Evolutionary conservation across 2,888 invertebrate genomes (phyloP).

Genomic region (Athrips mouffetella): DNA sequence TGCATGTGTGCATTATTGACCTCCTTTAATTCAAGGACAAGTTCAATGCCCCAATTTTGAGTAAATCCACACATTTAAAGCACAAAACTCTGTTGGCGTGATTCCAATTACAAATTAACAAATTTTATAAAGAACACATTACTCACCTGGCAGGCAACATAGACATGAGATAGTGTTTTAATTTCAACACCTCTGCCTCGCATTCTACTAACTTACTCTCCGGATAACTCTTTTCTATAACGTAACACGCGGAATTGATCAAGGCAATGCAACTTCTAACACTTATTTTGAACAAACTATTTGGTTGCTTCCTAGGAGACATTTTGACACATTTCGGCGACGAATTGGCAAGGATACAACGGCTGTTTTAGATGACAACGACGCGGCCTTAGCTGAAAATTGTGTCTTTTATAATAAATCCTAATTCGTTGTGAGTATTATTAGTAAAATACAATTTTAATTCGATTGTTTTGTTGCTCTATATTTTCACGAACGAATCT

Average conservation of each 20-base stretch:
- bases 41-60: too few relatives aligned
- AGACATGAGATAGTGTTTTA: constrained; percentile 57
- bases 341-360: background rate
- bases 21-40: too few relatives aligned
- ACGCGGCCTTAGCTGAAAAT: background rate
- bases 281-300: constrained; percentile 60
- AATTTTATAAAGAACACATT: too few relatives aligned
- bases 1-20: too few relatives aligned
- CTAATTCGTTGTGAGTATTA: constrained; percentile 4
- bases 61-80: too few relatives aligned
- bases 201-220: constrained; percentile 56
- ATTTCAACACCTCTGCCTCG: constrained; percentile 50
- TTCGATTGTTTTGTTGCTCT: constrained; percentile 4
- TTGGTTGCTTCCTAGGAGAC: constrained; percentile 69
- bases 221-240: constrained; percentile 60
- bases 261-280: constrained; percentile 60
- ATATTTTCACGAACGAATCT: background rate
- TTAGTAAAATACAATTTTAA: background rate
- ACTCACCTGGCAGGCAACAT: constrained; percentile 66
- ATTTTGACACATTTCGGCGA: constrained; percentile 34
- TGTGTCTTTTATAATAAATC: background rate
- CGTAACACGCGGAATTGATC: constrained; percentile 66
- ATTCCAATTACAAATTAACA: too few relatives aligned
- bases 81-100: too few relatives aligned
- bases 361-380: background rate